Evolutionary conservation across 2,888 invertebrate genomes (phyloP), one percentile per base, ranked within the genome.

Genomic region (Cephus pygmeus): DNA sequence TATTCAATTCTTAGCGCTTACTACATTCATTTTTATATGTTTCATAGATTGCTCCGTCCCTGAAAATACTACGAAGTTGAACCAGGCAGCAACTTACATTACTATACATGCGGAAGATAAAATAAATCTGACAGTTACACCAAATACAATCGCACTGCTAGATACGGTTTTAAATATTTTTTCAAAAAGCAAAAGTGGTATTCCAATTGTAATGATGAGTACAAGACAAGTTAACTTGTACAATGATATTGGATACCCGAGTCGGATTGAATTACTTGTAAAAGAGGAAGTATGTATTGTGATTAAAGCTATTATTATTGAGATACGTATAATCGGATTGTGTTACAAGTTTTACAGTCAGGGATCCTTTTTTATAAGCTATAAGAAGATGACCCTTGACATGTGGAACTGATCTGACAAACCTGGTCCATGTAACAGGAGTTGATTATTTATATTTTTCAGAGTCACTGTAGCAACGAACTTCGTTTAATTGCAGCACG

Each of bases 41-140:
- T 69, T 77, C 77, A 11, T 71, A 87, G 88, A 82, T 76, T 84
- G 83, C 75, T 80, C 85, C 0, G 77, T 82, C 11, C 73, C 78
- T 3, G 82, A 84, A 6, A 79, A 3, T 33, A 71, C 30, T n/a
- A 79, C 83, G 23, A 81, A 86, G 75, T 81, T 83, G 30, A 84
- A 83, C 76, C 80, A 83, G 15, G 73, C 82, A 73, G 95, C 96
- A 74, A 94, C 94, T 0, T 96, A 96, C 89, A 86, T 96, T 11
- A 92, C 96, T 76, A 87, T 96, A 4, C 95, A 95, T 82, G 94
- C 95, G 0, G 93, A 94, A 75, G 95, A 96, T 81, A 92, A 93
- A 73, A 92, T 97, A 4, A 94, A 95, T 84, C 85, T 96, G 2
- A 95, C 95, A 0, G 87, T 96, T 36, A 95, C 96, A 0, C 95